phyloP scores from a whole-genome alignment of 2,888 invertebrate genomes.

The Perizoma affinitatum region DNA sequence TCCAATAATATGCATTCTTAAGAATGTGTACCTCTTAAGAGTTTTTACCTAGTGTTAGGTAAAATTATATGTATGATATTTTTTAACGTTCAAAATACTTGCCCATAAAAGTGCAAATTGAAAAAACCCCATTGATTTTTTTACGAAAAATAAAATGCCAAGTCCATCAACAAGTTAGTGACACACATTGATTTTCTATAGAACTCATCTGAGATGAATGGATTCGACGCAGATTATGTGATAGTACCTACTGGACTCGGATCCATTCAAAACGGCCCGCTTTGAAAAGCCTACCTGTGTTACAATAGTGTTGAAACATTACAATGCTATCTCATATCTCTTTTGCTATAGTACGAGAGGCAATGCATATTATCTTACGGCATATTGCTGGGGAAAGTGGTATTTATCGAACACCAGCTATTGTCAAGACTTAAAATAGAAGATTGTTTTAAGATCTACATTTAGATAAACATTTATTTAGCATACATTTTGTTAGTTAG shows the following conservation, averaged over 20 bases:
- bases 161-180: conserved; percentile 49
- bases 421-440: no score
- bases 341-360: conserved; percentile 30
- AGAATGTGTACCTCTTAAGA: no score
- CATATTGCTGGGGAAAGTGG: not conserved
- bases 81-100: no score
- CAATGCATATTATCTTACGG: not conserved
- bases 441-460: no score
- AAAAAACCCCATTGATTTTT: conserved; percentile 24
- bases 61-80: no score
- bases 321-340: conserved; percentile 67
- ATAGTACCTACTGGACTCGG: not conserved
- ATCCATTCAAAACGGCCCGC: conserved; percentile 53
- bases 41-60: no score
- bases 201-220: conserved; percentile 49
- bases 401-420: no score
- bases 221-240: conserved; percentile 14
- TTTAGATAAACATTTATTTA: no score
- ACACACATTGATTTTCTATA: conserved; percentile 49
- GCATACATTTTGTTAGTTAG: no score
- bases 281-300: conserved; percentile 54
- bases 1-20: no score
- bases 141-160: conserved; percentile 26
- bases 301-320: conserved; percentile 64
- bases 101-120: conserved; percentile 12